phyloP scores from a whole-genome alignment of 2,113 vertebrate genomes.

The Laticauda colubrina region DNA sequence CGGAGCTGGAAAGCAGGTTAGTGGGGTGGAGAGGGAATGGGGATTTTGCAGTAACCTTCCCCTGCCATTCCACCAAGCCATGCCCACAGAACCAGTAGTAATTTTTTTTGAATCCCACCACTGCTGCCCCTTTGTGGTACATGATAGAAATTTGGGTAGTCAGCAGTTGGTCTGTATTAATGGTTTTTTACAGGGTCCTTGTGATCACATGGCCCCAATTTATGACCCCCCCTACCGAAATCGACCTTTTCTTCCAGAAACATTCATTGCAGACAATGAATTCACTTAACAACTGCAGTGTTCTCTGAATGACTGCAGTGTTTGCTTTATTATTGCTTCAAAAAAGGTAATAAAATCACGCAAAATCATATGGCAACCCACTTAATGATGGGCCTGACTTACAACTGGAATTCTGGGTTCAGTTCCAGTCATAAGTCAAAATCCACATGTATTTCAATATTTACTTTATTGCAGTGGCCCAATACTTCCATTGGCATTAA shows the following conservation, averaged over 20 bases:
- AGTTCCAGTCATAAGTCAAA: not conserved
- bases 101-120: too few relatives aligned
- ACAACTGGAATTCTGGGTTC: not conserved
- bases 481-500: conserved; percentile 40
- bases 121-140: not conserved
- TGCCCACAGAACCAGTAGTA: too few relatives aligned
- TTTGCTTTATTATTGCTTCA: not conserved
- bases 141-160: not conserved
- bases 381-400: not conserved
- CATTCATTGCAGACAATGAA: not conserved
- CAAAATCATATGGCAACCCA: not conserved
- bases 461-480: not conserved
- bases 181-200: not conserved
- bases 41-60: too few relatives aligned
- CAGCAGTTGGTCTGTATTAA: not conserved
- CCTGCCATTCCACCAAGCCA: too few relatives aligned
- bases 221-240: not conserved
- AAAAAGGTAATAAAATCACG: not conserved
- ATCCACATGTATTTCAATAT: not conserved
- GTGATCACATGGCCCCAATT: not conserved
- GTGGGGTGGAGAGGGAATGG: too few relatives aligned
- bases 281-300: not conserved
- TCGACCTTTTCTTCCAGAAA: not conserved
- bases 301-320: not conserved
- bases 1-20: too few relatives aligned